phyloP scores from a whole-genome alignment of 2,113 vertebrate genomes.

The Semnornis frantzii region DNA sequence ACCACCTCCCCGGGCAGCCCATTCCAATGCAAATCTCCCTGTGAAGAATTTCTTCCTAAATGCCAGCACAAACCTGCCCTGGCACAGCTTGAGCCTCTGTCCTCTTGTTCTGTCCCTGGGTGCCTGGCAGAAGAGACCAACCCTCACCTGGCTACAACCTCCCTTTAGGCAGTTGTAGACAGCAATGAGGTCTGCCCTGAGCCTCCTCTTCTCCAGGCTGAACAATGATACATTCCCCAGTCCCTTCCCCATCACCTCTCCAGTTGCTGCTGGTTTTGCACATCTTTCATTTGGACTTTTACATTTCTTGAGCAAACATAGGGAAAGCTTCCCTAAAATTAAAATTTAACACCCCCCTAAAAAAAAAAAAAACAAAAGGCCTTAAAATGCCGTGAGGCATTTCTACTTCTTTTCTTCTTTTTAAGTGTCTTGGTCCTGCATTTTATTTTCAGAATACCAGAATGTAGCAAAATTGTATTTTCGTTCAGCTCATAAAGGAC shows the following conservation, averaged over 20 bases:
- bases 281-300: background rate
- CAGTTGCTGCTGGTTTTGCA: background rate
- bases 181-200: no score
- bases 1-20: no score
- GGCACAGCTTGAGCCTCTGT: no score
- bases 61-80: no score
- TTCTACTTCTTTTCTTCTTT: background rate
- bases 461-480: background rate
- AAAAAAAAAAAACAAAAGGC: background rate
- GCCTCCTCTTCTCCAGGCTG: no score
- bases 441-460: slow-evolving; percentile 17
- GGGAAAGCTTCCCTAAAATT: slow-evolving; percentile 16
- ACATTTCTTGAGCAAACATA: background rate
- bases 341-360: background rate
- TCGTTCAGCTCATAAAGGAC: slow-evolving; percentile 30
- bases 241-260: background rate
- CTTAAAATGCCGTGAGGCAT: background rate
- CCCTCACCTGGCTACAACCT: no score
- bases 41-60: no score
- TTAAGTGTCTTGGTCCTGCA: background rate
- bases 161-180: no score
- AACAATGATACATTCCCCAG: background rate
- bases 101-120: no score
- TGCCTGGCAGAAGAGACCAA: no score
- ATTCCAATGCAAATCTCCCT: no score